phyloP scores from a whole-genome alignment of 2,888 invertebrate genomes.

The Mythimna lalbum region DNA sequence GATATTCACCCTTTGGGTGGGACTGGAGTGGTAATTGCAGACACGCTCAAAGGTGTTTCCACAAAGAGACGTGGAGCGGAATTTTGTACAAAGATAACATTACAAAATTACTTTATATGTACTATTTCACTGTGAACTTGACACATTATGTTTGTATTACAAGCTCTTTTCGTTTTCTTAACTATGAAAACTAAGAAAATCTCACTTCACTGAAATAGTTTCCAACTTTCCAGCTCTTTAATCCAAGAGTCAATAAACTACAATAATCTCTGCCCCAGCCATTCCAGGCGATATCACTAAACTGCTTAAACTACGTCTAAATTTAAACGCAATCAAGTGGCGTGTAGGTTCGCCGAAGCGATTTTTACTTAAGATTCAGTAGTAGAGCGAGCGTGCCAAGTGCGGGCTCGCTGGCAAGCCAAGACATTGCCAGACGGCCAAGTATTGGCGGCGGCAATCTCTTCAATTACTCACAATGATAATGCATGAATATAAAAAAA shows the following conservation, averaged over 20 bases:
- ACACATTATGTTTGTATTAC: neutral
- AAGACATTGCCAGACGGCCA: conserved; percentile 53
- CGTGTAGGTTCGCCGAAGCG: conserved; percentile 58
- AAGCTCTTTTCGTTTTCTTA: neutral
- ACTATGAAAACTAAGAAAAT: neutral
- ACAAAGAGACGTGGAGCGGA: conserved; percentile 27
- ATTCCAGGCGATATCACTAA: conserved; percentile 35
- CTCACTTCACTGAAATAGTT: neutral
- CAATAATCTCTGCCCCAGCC: conserved; percentile 18
- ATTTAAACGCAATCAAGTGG: conserved; percentile 64
- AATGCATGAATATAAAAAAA: conserved; percentile 48
- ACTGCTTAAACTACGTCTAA: conserved; percentile 48
- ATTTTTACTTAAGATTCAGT: conserved; percentile 68
- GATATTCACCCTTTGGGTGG: conserved; percentile 63
- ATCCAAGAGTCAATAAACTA: conserved; percentile 10
- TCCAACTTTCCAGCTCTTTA: neutral
- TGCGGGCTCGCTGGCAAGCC: conserved; percentile 54
- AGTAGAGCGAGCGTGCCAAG: conserved; percentile 61
- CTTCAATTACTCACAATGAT: conserved; percentile 56
- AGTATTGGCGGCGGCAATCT: conserved; percentile 41
- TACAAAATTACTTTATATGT: conserved; percentile 7
- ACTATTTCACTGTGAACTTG: neutral
- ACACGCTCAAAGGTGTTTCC: conserved; percentile 35
- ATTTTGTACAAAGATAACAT: conserved; percentile 26
- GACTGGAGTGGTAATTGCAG: conserved; percentile 48